Evolutionary conservation across 1,140 invertebrate genomes (phyloP).

Genomic region (Heterodera carotae): DNA sequence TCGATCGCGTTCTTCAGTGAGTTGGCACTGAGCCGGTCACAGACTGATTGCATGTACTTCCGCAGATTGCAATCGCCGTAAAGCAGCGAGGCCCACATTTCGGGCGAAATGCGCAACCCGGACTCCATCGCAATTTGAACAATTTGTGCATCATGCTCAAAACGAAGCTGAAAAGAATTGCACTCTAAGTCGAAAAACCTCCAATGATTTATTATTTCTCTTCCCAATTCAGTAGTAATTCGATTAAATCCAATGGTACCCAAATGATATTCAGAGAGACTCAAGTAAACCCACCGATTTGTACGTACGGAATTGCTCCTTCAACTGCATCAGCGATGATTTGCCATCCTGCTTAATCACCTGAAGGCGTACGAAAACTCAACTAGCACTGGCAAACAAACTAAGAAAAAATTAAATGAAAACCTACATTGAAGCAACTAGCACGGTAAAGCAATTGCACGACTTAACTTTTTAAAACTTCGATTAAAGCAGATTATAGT

Average conservation of each 20-base stretch:
- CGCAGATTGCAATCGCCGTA: slow-evolving; percentile 80
- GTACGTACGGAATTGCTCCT: slow-evolving; percentile 94
- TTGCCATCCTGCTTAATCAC: slow-evolving; percentile 95
- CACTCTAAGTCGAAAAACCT: no score
- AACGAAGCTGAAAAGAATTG: background rate
- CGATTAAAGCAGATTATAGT: background rate
- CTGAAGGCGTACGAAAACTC: slow-evolving; percentile 67
- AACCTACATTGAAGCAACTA: slow-evolving; percentile 90
- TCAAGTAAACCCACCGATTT: slow-evolving; percentile 70
- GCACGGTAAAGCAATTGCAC: slow-evolving; percentile 95
- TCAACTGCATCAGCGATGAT: slow-evolving; percentile 96
- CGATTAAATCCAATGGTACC: no score
- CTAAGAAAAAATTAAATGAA: slow-evolving; percentile 2
- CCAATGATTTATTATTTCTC: no score
- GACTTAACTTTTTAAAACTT: slow-evolving; percentile 68
- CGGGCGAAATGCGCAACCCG: slow-evolving; percentile 90
- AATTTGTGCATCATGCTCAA: slow-evolving; percentile 68
- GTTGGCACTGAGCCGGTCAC: slow-evolving; percentile 8
- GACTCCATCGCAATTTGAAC: slow-evolving; percentile 96
- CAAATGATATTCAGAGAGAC: no score
- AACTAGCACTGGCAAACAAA: background rate
- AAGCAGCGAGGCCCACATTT: slow-evolving; percentile 93
- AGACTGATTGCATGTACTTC: slow-evolving; percentile 28
- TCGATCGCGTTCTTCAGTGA: slow-evolving; percentile 17
- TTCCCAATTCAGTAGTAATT: no score